These are phyloP conservation scores for Aethina tumida DNA, from an alignment of 1,140 invertebrate species.

Conservation along the genomic window DNA sequence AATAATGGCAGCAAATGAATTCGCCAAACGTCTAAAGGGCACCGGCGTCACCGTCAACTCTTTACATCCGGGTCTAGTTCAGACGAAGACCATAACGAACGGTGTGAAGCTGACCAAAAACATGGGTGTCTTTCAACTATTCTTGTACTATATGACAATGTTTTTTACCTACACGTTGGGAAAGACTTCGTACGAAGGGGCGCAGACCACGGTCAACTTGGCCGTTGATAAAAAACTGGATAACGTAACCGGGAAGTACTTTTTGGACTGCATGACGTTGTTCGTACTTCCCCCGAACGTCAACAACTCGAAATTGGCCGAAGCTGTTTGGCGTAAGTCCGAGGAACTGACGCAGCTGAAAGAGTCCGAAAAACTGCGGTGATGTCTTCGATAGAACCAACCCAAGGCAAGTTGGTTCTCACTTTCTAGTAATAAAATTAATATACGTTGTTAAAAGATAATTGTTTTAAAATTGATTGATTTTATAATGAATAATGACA, in stretches of 20 bases:
- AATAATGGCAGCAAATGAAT: constrained; percentile 29
- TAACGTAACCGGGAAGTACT: constrained; percentile 54
- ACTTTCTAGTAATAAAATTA: no score
- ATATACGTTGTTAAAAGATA: no score
- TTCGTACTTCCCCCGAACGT: constrained; percentile 23
- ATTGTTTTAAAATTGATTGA: no score
- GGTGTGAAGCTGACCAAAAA: no score
- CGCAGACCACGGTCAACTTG: constrained; percentile 53
- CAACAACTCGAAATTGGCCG: constrained; percentile 24
- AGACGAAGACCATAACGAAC: constrained; percentile 34
- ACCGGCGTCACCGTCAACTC: constrained; percentile 39
- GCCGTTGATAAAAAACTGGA: constrained; percentile 49
- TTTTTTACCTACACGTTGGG: no score
- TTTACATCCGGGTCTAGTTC: constrained; percentile 44
- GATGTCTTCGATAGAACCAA: no score
- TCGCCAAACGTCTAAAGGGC: constrained; percentile 26
- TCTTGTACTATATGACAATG: no score
- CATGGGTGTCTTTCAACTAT: no score
- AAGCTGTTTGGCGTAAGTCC: constrained; percentile 26
- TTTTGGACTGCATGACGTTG: constrained; percentile 43
- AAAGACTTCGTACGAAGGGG: constrained; percentile 48
- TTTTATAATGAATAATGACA: no score
- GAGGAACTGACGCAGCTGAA: constrained; percentile 23
- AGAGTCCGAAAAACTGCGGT: constrained; percentile 20
- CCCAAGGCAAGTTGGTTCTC: no score